phyloP scores from a whole-genome alignment of 2,797 vertebrate genomes.

The Adrianichthys oophorus region DNA sequence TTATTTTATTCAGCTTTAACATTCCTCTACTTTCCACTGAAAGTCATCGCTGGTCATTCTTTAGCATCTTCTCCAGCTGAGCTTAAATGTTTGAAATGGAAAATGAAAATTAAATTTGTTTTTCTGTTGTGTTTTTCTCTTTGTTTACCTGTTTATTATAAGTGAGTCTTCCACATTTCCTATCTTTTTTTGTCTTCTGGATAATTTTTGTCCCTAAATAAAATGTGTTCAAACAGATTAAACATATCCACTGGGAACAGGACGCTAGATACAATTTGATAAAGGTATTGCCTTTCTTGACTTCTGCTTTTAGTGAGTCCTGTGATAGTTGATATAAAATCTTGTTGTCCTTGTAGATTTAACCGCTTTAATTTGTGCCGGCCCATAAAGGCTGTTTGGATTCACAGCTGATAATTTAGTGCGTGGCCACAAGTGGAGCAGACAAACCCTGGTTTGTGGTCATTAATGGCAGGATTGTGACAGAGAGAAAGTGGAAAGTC shows the following conservation, averaged over 20 bases:
- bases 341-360: conserved; percentile 84
- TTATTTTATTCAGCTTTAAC: conserved; percentile 73
- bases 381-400: conserved; percentile 85
- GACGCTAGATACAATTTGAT: conserved; percentile 26
- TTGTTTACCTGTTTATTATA: conserved; percentile 71
- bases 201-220: conserved; percentile 51
- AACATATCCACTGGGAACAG: conserved; percentile 32
- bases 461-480: conserved; percentile 77
- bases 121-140: conserved; percentile 55
- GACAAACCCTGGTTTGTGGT: conserved; percentile 69
- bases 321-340: conserved; percentile 78
- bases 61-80: conserved; percentile 42
- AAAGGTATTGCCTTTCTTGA: conserved; percentile 39
- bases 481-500: conserved; percentile 69
- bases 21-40: conserved; percentile 44
- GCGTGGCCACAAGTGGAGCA: conserved; percentile 60
- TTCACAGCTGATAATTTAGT: conserved; percentile 85
- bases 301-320: conserved; percentile 18
- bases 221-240: conserved; percentile 53
- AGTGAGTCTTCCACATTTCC: too few relatives aligned
- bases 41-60: conserved; percentile 67
- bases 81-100: conserved; percentile 75
- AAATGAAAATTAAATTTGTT: conserved; percentile 46
- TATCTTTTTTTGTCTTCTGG: conserved; percentile 42
- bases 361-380: conserved; percentile 84